Base-by-base conservation (phyloP, 1,140 invertebrate genomes). In the Conus betulinus region DNA sequence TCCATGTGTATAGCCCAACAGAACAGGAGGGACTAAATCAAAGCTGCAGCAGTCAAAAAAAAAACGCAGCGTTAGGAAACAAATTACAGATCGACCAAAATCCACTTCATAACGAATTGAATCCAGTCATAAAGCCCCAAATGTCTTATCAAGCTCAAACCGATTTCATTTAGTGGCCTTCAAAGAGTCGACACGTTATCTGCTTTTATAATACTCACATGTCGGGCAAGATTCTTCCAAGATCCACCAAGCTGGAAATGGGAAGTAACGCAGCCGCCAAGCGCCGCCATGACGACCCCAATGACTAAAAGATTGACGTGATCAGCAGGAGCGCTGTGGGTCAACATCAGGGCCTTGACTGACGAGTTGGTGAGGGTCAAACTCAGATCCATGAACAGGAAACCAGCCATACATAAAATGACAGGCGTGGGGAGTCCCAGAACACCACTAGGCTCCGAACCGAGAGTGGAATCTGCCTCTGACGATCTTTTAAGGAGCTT, bases 291-390 rank as follows among this genome's bases (percentile, higher is more conserved):
- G n/a, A 86, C 11, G 3, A 86, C 84, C 8, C 84, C 84, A 6
- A 53, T 67, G 63, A 74, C 67, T 4, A 86, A 67, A 63, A 86
- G 84, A 11, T 63, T 52, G 67, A 86, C 84, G 84, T 86, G 84
- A 51, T 86, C 84, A 20, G 39, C 39, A 6, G 39, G 84, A 5
- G 25, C 57, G 23, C 84, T 74, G 84, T 74, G 27, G 39, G 67
- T 39, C 20, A 86, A 20, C 84, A 86, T 53, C n/a, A 71, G 53
- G 27, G 63, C 63, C 51, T 86, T 86, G 67, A 86, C 84, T 1
- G 84, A 39, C 11, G 52, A 60, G 84, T 74, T 76, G 60, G 84
- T 74, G 8, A 86, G 1, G 71, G 76, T 67, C 1, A 67, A 86
- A 53, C 67, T 60, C 11, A 52, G 20, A 60, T 86, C 84, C n/a